Evolutionary conservation across 2,888 invertebrate species (phyloP).

Genomic region (Aphidius colemani): DNA sequence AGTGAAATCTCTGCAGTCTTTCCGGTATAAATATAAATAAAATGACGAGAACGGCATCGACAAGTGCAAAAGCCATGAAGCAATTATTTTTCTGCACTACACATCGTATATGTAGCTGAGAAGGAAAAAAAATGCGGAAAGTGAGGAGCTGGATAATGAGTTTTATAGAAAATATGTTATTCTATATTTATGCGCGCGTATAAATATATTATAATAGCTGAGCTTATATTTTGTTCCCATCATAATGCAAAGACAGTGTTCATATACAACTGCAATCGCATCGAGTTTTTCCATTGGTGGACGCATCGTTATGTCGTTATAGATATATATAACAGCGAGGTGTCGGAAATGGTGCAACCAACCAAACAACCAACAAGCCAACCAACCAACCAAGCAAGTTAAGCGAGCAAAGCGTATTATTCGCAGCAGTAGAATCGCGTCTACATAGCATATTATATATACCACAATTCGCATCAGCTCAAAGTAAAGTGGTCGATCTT

Average conservation of each 20-base stretch:
- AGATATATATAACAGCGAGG: no score
- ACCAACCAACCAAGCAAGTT: no score
- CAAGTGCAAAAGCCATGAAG: conserved; percentile 25
- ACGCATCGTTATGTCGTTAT: no score
- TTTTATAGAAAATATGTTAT: neutral
- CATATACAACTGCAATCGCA: no score
- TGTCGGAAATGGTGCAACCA: no score
- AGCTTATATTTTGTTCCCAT: no score
- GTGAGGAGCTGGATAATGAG: conserved; percentile 10
- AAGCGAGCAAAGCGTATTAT: no score
- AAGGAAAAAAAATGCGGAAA: conserved; percentile 19
- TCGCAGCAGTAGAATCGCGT: no score
- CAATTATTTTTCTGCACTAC: conserved; percentile 31
- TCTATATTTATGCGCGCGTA: neutral
- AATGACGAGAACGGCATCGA: conserved; percentile 9
- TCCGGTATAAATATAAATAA: conserved; percentile 19
- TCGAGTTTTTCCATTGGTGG: no score
- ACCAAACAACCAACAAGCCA: no score
- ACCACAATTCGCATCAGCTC: neutral
- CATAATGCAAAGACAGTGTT: no score
- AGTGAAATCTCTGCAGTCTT: conserved; percentile 25
- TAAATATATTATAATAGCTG: neutral
- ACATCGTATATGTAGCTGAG: neutral
- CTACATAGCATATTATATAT: no score
- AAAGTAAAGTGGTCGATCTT: conserved; percentile 34